Evolutionary conservation across 2,888 invertebrate species (phyloP).

Genomic region (Cheilosia soror): DNA sequence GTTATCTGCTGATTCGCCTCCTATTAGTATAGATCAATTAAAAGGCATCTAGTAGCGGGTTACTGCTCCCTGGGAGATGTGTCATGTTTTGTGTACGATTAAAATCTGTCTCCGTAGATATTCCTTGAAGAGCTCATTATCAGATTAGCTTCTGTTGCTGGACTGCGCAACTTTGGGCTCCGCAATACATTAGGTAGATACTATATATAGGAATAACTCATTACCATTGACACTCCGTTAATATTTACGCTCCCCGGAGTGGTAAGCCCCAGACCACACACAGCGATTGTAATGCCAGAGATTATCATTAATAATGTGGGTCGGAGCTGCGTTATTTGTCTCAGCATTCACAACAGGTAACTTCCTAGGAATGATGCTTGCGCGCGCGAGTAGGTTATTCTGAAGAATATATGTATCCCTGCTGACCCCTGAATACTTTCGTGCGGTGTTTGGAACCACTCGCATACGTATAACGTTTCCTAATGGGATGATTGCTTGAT

Average conservation of each 20-base stretch:
- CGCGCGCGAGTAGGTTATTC: slow-evolving; percentile 59
- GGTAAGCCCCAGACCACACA: slow-evolving; percentile 70
- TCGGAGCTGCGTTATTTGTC: slow-evolving; percentile 73
- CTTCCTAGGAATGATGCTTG: slow-evolving; percentile 70
- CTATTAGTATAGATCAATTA: slow-evolving; percentile 74
- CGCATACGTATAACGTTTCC: slow-evolving; percentile 30
- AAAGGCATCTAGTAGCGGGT: slow-evolving; percentile 59
- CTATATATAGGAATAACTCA: slow-evolving; percentile 59
- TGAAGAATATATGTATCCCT: slow-evolving; percentile 60
- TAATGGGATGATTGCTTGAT: slow-evolving; percentile 74
- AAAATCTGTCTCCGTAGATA: slow-evolving; percentile 63
- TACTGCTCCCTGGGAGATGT: slow-evolving; percentile 69
- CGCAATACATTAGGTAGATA: slow-evolving; percentile 42
- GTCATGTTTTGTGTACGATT: slow-evolving; percentile 71
- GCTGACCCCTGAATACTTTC: slow-evolving; percentile 59
- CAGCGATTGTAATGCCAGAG: slow-evolving; percentile 72
- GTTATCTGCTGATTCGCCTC: slow-evolving; percentile 61
- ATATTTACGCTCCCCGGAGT: slow-evolving; percentile 67
- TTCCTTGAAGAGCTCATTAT: slow-evolving; percentile 80
- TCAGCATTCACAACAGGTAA: slow-evolving; percentile 69
- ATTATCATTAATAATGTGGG: slow-evolving; percentile 76
- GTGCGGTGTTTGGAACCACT: slow-evolving; percentile 46
- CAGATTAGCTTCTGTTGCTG: slow-evolving; percentile 82
- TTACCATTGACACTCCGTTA: slow-evolving; percentile 74
- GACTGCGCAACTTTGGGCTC: slow-evolving; percentile 18